These are phyloP conservation scores for Pongo abelii DNA, from an alignment of 2,113 vertebrate species.

Conservation along the genomic window DNA sequence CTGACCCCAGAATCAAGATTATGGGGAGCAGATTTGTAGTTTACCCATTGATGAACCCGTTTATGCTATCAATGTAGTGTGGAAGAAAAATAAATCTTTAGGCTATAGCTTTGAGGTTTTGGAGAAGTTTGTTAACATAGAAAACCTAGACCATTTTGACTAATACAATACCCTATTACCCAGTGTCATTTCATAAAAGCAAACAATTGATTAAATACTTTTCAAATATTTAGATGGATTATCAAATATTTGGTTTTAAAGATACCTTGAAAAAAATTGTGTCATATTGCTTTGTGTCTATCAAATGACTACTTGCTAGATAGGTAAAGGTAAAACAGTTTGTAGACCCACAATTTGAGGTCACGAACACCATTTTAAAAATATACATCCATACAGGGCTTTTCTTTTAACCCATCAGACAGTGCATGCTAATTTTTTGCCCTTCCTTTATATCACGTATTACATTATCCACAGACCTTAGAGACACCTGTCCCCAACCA, in stretches of 20 bases:
- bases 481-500: not conserved
- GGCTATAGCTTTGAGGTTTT: not conserved
- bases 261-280: not conserved
- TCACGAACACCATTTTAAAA: not conserved
- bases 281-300: not conserved
- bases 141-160: not conserved
- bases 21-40: not conserved
- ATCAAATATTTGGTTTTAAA: not conserved
- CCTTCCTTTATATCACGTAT: not conserved
- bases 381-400: not conserved
- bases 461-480: not conserved
- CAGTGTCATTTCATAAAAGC: not conserved
- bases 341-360: not conserved
- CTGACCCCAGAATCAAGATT: not conserved
- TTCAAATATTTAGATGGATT: not conserved
- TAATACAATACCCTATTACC: not conserved
- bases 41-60: not conserved
- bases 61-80: not conserved
- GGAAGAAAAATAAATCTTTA: not conserved
- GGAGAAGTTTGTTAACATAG: not conserved
- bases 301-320: not conserved
- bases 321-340: not conserved
- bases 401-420: constrained; percentile 5
- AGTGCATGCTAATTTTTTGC: not conserved
- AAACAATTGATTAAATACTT: not conserved